Conservation (phyloP, 2,888 invertebrate genomes). For the Hylaea fasciaria region DNA sequence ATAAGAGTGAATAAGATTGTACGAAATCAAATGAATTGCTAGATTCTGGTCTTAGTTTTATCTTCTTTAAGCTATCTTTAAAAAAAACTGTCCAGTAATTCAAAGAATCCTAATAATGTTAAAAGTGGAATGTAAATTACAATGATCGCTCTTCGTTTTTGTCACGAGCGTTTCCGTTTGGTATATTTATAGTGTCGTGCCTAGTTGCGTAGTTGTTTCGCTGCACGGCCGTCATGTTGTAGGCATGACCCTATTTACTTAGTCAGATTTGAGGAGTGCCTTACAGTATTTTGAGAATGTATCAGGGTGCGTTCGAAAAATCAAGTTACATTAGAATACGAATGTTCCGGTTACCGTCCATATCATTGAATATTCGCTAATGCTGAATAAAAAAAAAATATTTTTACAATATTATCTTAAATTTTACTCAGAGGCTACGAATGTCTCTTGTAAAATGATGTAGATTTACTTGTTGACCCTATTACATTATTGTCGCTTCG, state of each 20-base stretch:
- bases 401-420: constrained; percentile 14
- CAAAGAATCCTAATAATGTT: constrained; percentile 29
- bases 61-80: constrained; percentile 58
- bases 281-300: constrained; percentile 42
- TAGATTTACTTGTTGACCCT: constrained; percentile 46
- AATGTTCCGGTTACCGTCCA: constrained; percentile 39
- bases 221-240: constrained; percentile 47
- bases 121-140: constrained; percentile 20
- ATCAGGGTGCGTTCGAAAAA: constrained; percentile 34
- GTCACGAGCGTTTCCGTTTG: constrained; percentile 35
- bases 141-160: constrained; percentile 32
- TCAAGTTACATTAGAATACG: constrained; percentile 15
- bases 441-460: constrained; percentile 35
- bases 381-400: constrained; percentile 6
- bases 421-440: constrained; percentile 35
- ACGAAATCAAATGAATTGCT: constrained; percentile 42
- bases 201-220: constrained; percentile 32
- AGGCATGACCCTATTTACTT: constrained; percentile 54
- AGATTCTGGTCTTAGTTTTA: constrained; percentile 74
- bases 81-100: constrained; percentile 37
- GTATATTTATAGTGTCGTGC: constrained; percentile 23
- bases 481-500: constrained; percentile 51
- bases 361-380: constrained; percentile 26
- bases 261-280: constrained; percentile 50
- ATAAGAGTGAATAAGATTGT: constrained; percentile 35